phyloP scores from a whole-genome alignment of 1,140 invertebrate genomes.

The Drosophila setifemur region DNA sequence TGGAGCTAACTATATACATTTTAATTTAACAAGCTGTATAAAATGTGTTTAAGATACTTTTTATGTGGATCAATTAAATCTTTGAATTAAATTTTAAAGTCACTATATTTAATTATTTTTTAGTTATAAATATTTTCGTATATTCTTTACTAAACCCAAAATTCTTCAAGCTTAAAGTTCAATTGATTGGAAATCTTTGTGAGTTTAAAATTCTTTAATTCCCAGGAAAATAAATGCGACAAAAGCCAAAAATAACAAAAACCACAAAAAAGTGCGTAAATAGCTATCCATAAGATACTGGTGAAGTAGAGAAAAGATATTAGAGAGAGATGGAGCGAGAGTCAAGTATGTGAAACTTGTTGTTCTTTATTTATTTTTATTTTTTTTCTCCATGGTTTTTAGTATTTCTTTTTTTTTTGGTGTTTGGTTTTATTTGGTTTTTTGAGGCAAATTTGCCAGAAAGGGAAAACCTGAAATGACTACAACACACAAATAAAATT shows the following conservation, averaged over 20 bases:
- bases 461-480: constrained; percentile 77
- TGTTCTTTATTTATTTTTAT: constrained; percentile 29
- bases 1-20: too few relatives aligned
- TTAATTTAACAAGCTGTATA: too few relatives aligned
- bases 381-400: neutral
- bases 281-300: constrained; percentile 12
- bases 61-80: too few relatives aligned
- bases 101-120: neutral
- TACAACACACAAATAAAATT: constrained; percentile 26
- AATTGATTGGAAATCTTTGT: constrained; percentile 33
- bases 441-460: constrained; percentile 57
- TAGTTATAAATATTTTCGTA: neutral
- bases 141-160: constrained; percentile 7
- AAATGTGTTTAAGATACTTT: too few relatives aligned
- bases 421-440: neutral
- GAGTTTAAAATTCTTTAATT: constrained; percentile 16
- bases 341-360: constrained; percentile 45
- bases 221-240: constrained; percentile 4
- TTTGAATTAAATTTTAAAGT: too few relatives aligned
- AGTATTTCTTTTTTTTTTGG: neutral
- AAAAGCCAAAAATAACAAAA: neutral
- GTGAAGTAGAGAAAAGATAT: constrained; percentile 4
- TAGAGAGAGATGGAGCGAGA: constrained; percentile 12
- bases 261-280: constrained; percentile 47
- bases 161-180: constrained; percentile 29